Percentiles rank a stretch among this genome's conserved stretches.
These are phyloP conservation scores for Heteromyza rotundicornis DNA, from an alignment of 2,888 invertebrate genomes.

Conservation along the genomic window DNA sequence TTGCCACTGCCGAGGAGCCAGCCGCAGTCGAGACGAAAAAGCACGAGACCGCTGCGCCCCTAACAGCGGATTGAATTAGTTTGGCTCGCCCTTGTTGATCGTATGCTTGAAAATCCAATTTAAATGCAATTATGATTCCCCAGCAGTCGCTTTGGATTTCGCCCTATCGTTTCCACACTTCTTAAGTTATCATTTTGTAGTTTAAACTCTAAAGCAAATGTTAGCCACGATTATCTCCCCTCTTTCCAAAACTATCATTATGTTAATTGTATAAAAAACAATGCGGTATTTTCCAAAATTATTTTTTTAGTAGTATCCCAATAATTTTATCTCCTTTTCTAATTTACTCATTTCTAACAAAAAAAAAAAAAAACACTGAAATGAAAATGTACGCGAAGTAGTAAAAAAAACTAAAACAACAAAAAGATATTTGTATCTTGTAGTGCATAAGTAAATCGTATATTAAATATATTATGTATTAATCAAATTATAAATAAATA, in stretches of 20 bases:
- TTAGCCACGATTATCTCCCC: too few species aligned
- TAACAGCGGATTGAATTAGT: slow-evolving; percentile 45
- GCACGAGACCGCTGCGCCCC: slow-evolving; percentile 32
- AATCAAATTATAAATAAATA: slow-evolving; percentile 30
- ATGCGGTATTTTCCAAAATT: background rate
- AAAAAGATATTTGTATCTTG: slow-evolving; percentile 23
- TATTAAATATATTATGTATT: slow-evolving; percentile 28
- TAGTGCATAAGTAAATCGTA: slow-evolving; percentile 28
- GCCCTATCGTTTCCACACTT: background rate
- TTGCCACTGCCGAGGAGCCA: too few species aligned
- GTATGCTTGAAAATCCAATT: background rate
- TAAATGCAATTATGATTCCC: background rate
- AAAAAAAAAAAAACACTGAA: too few species aligned
- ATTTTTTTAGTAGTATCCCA: background rate
- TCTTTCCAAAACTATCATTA: background rate
- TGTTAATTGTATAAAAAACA: background rate
- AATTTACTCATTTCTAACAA: too few species aligned
- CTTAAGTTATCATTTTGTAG: too few species aligned
- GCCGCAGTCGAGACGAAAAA: slow-evolving; percentile 38
- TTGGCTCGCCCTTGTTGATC: background rate
- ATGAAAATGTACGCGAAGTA: too few species aligned
- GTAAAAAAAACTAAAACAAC: too few species aligned
- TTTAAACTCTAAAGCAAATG: too few species aligned
- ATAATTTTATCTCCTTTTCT: too few species aligned
- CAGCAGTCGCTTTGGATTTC: background rate